A percentile compares a stretch with the other conserved stretches of the same genome.
Evolutionary conservation across 2,888 invertebrate genomes (phyloP).

Genomic region (Hypolimnas misippus): DNA sequence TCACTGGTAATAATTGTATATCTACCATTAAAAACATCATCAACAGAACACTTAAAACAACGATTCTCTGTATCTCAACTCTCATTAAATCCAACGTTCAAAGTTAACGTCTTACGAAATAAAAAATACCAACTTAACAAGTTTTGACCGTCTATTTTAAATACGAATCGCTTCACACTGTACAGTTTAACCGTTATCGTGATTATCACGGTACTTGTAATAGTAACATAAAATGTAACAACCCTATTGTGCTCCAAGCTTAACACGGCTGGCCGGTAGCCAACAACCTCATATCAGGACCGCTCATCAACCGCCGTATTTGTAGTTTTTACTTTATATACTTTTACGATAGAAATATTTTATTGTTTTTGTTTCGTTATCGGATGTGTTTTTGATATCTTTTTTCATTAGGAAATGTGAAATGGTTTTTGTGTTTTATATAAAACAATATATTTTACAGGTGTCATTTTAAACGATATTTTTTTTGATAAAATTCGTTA

Average conservation of each 20-base stretch:
- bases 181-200: constrained; percentile 1
- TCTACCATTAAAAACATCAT: too few species aligned
- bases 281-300: constrained; percentile 30
- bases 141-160: constrained; percentile 1
- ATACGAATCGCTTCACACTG: constrained; percentile 2
- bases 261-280: constrained; percentile 25
- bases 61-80: too few species aligned
- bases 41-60: too few species aligned
- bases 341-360: background rate
- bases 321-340: constrained; percentile 14
- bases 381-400: background rate
- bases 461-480: too few species aligned
- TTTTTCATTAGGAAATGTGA: background rate
- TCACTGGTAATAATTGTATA: too few species aligned
- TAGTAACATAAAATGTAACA: constrained; percentile 23
- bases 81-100: too few species aligned
- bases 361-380: background rate
- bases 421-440: too few species aligned
- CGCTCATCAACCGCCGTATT: constrained; percentile 17
- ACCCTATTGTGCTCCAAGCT: constrained; percentile 6
- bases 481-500: too few species aligned
- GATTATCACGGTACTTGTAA: constrained; percentile 24
- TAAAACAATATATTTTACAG: too few species aligned
- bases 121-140: too few species aligned
- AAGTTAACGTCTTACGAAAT: too few species aligned